Evolutionary conservation across 1,140 invertebrate genomes (phyloP).

Genomic region (Orius insidiosus): DNA sequence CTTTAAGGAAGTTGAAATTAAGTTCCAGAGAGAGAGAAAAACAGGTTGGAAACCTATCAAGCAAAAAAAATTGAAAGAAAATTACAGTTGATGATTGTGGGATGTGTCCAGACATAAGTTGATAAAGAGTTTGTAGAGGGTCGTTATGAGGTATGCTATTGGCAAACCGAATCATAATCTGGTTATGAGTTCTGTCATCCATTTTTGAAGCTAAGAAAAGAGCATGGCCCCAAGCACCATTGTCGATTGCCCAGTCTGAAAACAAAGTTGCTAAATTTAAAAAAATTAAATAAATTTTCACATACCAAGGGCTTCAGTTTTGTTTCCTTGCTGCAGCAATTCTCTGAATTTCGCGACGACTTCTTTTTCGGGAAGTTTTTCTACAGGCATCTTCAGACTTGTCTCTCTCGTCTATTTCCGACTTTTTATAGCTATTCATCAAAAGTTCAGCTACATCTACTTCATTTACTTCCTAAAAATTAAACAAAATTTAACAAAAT

Average conservation of each 20-base stretch:
- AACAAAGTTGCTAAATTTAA: no score
- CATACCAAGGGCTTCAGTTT: constrained; percentile 73
- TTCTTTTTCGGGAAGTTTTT: constrained; percentile 25
- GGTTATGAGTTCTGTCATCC: constrained; percentile 70
- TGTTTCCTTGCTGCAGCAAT: constrained; percentile 69
- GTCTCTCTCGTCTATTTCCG: constrained; percentile 26
- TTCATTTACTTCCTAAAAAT: constrained; percentile 69
- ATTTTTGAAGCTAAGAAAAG: constrained; percentile 78
- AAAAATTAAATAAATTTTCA: no score
- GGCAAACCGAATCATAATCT: constrained; percentile 75
- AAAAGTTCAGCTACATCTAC: constrained; percentile 82
- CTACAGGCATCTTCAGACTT: constrained; percentile 19
- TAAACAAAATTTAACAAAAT: constrained; percentile 16
- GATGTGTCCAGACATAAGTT: constrained; percentile 68
- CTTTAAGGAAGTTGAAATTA: no score
- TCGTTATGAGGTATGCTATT: constrained; percentile 70
- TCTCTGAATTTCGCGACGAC: constrained; percentile 61
- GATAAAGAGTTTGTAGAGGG: constrained; percentile 84
- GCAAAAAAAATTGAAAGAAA: no score
- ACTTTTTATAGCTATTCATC: constrained; percentile 54
- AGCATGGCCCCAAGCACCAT: constrained; percentile 85
- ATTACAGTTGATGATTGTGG: constrained; percentile 71
- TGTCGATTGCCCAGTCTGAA: constrained; percentile 83
- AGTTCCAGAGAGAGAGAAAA: no score
- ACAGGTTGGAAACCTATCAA: no score